Conservation (phyloP, 2,113 vertebrate genomes). For the Poeciliopsis prolifica region DNA sequence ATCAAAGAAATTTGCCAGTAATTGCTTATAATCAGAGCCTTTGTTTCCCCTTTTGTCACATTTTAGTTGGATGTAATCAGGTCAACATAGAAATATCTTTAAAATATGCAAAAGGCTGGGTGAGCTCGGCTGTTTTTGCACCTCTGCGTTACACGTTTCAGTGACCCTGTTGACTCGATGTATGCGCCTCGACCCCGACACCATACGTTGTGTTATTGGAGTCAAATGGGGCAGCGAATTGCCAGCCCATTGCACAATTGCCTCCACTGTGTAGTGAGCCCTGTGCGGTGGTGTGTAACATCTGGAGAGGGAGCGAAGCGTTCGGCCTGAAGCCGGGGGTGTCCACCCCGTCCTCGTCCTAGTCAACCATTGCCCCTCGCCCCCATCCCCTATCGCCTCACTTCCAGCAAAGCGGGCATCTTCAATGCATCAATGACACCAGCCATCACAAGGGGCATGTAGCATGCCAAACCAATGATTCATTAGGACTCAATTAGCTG, state of each 20-base stretch:
- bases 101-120: conserved; percentile 18
- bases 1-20: background rate
- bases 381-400: conserved; percentile 17
- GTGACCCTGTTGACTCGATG: conserved; percentile 41
- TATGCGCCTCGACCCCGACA: conserved; percentile 25
- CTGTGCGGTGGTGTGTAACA: conserved; percentile 57
- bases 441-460: conserved; percentile 67
- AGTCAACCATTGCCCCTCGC: conserved; percentile 36
- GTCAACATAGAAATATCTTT: conserved; percentile 2
- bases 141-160: conserved; percentile 8
- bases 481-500: conserved; percentile 78
- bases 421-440: conserved; percentile 74
- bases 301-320: conserved; percentile 64
- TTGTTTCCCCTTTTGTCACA: background rate
- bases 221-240: conserved; percentile 64
- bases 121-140: conserved; percentile 32
- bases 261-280: conserved; percentile 59
- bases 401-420: conserved; percentile 58
- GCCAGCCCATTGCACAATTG: conserved; percentile 60
- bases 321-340: conserved; percentile 38
- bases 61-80: conserved; percentile 1
- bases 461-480: conserved; percentile 75
- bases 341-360: conserved; percentile 30
- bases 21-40: background rate
- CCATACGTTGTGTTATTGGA: conserved; percentile 30